A percentile compares a stretch with the other conserved stretches of the same genome.
Evolutionary conservation across 2,888 invertebrate species (phyloP).

Genomic region (Aricia artaxerxes): DNA sequence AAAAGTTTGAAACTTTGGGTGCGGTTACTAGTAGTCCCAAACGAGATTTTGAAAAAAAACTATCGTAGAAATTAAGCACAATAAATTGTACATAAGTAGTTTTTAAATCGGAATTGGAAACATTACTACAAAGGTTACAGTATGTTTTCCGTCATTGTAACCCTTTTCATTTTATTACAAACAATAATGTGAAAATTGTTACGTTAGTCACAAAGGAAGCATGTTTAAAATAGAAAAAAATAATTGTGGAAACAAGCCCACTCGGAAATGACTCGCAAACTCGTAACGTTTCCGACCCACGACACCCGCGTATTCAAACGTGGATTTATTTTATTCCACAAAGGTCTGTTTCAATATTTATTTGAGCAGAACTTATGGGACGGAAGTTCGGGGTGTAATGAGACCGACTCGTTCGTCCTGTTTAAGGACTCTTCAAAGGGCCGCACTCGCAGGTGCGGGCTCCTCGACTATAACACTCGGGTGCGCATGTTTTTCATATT

Average conservation of each 20-base stretch:
- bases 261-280: not conserved
- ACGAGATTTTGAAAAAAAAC: too few relatives aligned
- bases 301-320: not conserved
- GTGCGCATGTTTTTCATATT: not conserved
- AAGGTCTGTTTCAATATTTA: conserved; percentile 35
- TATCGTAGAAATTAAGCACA: too few relatives aligned
- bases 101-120: too few relatives aligned
- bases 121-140: too few relatives aligned
- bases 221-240: conserved; percentile 4
- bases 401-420: conserved; percentile 33
- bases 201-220: not conserved
- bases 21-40: too few relatives aligned
- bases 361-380: conserved; percentile 39
- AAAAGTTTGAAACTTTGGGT: too few relatives aligned
- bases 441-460: not conserved
- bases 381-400: conserved; percentile 37
- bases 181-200: not conserved
- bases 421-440: conserved; percentile 12
- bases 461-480: conserved; percentile 6
- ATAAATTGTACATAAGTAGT: too few relatives aligned
- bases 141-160: not conserved
- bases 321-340: conserved; percentile 30
- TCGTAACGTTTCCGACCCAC: not conserved
- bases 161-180: not conserved
- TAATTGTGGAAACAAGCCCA: not conserved